Evolutionary conservation across 2,888 invertebrate species (phyloP), one percentile per base, ranked within the genome.

Genomic region (Emmelina monodactyla): DNA sequence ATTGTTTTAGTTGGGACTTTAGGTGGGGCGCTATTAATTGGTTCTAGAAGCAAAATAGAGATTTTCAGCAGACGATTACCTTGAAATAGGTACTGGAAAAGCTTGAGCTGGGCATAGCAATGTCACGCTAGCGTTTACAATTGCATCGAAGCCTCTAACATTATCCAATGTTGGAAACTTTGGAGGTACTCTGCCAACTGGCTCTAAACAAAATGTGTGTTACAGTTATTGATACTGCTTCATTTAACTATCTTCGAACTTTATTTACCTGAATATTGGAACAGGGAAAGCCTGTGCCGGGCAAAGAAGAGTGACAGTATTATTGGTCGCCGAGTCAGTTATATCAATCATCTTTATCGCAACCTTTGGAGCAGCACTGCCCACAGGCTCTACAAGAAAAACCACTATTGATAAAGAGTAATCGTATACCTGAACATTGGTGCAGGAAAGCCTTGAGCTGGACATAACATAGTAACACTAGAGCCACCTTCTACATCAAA

Each of bases 401-500:
- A 47, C 50, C 46, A 40, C n/a, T n/a, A n/a, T 37, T 43, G 37
- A 40, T 31, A 34, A 32, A 49, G n/a, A n/a, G n/a, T 32, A 42
- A 37, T 57, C 62, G 73, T 45, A 57, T 82, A 85, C 85, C 85
- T 85, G 83, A 79, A 84, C 53, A 79, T 62, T 50, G 85, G 85
- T 59, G 86, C 85, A 52, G 90, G 90, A 66, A 83, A 88, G 53
- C 87, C 89, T 80, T 91, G 89, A 39, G 89, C 88, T 48, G 88
- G 88, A 61, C 89, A 90, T 58, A 88, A 73, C 49, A 89, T 59
- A 35, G 81, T 79, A 46, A 79, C 62, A 53, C 79, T 82, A 47
- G 70, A 78, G 35, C 70, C 68, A 46, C 70, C 67, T 37, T 55
- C 58, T 46, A 76, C 68, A 41, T 87, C 87, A 56, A 90, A 84